Base-by-base conservation (phyloP, 2,888 invertebrate species). In the Coremacera marginata region DNA sequence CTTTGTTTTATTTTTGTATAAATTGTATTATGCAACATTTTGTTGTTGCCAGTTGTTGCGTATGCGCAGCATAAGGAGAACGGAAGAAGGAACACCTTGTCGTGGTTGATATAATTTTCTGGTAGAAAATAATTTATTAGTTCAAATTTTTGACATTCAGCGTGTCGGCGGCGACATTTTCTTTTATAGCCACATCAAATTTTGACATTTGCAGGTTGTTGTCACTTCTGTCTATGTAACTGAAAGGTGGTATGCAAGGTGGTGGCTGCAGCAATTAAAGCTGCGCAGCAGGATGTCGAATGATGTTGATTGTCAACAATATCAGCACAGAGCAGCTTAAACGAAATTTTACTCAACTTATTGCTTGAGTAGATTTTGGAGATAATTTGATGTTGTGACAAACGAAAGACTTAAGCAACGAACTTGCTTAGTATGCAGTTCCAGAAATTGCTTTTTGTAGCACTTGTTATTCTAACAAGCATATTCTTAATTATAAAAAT, bases 171-270 rank as follows among this genome's bases (percentile, higher is more conserved):
- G 44, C 44, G 44, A 44, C 14, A 44, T 44, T 44, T 44, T 44
- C 11, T 22, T 60, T 60, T 22, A 60, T 60, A 63, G 72, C 44
- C 44, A 52, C 52, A 60, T 44, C 72, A 70, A 55, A 76, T 80
- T 82, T 82, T 82, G 82, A 82, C 82, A 82, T 81, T 82, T 82
- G 82, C 81, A 80, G 80, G 81, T 77, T 82, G 82, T 82, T 79
- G 77, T 76, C 78, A 49, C 22, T n/a, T 19, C 16, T 16, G 27
- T 37, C 19, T 34, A n/a, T 62, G 8, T 4, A 27, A 11, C 14
- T 44, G 44, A 44, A 2, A 11, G 44, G n/a, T n/a, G n/a, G n/a
- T n/a, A 44, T 3, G 44, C 8, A 60, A 60, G 16, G 60, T 16
- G 22, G 14, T 60, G 16, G 16, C 16, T 60, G 11, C 9, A 16